Conservation (phyloP, 2,888 invertebrate genomes). For the Stomorhina lunata region DNA sequence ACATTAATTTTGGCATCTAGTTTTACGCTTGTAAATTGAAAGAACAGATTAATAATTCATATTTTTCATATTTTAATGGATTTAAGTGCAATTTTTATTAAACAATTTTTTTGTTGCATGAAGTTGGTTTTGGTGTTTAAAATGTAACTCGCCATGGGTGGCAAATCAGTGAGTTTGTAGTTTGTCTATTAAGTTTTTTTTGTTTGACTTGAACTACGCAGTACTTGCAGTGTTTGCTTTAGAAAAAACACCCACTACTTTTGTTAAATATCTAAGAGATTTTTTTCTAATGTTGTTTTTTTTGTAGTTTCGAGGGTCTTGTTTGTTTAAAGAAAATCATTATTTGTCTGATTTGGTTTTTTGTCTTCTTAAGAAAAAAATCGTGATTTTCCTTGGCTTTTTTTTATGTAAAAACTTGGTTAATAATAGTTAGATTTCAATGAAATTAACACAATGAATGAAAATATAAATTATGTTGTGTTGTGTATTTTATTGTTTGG, state of each 20-base stretch:
- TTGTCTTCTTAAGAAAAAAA: constrained; percentile 28
- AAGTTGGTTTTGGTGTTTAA: constrained; percentile 19
- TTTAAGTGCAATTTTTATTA: constrained; percentile 25
- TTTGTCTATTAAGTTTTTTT: no score
- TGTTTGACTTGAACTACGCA: constrained; percentile 53
- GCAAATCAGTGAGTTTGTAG: constrained; percentile 42
- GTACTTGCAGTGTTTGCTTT: constrained; percentile 5
- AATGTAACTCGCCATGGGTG: constrained; percentile 58
- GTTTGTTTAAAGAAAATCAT: constrained; percentile 52
- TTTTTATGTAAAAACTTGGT: not conserved
- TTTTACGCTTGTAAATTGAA: constrained; percentile 59
- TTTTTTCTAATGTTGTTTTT: not conserved
- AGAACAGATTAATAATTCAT: constrained; percentile 36
- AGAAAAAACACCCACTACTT: constrained; percentile 53
- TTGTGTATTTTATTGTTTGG: constrained; percentile 33
- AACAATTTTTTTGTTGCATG: not conserved
- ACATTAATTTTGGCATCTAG: constrained; percentile 61
- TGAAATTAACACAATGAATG: constrained; percentile 65
- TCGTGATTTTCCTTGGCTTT: constrained; percentile 57
- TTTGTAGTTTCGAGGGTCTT: constrained; percentile 25
- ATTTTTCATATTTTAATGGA: constrained; percentile 13
- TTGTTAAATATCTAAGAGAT: not conserved
- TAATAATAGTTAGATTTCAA: constrained; percentile 53
- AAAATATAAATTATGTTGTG: constrained; percentile 65
- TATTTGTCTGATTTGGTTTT: constrained; percentile 19